A percentile compares a stretch with the other conserved stretches of the same genome.
Conservation (phyloP, 1,140 invertebrate genomes). For the Idris sp. region DNA sequence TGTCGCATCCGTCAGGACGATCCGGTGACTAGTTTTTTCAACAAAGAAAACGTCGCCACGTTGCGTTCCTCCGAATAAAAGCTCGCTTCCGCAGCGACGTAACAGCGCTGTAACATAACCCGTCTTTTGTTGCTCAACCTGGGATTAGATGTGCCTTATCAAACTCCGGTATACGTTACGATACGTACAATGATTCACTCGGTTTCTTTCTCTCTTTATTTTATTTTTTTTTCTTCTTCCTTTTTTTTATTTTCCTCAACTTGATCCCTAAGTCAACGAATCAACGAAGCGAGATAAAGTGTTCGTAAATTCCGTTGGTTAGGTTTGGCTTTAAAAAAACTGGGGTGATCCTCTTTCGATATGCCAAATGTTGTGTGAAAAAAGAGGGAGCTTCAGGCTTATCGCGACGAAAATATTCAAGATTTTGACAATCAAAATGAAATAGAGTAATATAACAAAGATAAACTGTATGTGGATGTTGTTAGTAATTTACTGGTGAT, state of each 20-base stretch:
- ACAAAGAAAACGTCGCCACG: slow-evolving; percentile 55
- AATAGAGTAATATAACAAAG: background rate
- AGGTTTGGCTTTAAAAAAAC: background rate
- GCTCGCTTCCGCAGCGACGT: slow-evolving; percentile 50
- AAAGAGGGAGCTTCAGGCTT: background rate
- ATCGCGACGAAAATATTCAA: background rate
- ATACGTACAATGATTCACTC: slow-evolving; percentile 38
- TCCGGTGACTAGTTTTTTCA: slow-evolving; percentile 37
- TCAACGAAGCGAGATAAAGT: slow-evolving; percentile 18
- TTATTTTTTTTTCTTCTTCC: no score
- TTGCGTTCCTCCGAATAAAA: slow-evolving; percentile 52
- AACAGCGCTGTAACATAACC: slow-evolving; percentile 67
- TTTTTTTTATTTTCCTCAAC: no score
- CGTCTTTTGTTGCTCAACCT: slow-evolving; percentile 66
- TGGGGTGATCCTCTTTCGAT: background rate
- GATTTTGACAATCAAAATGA: no score
- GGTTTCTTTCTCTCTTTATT: slow-evolving; percentile 1
- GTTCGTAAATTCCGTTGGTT: background rate
- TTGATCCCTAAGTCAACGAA: no score
- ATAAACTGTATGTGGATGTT: no score
- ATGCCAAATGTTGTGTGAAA: slow-evolving; percentile 8
- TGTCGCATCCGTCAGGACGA: slow-evolving; percentile 30
- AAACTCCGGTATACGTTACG: slow-evolving; percentile 67
- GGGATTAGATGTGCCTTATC: slow-evolving; percentile 65
- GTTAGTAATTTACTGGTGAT: no score